These are phyloP conservation scores for Aldrovandia affinis DNA, from an alignment of 2,797 vertebrate genomes.

Conservation along the genomic window DNA sequence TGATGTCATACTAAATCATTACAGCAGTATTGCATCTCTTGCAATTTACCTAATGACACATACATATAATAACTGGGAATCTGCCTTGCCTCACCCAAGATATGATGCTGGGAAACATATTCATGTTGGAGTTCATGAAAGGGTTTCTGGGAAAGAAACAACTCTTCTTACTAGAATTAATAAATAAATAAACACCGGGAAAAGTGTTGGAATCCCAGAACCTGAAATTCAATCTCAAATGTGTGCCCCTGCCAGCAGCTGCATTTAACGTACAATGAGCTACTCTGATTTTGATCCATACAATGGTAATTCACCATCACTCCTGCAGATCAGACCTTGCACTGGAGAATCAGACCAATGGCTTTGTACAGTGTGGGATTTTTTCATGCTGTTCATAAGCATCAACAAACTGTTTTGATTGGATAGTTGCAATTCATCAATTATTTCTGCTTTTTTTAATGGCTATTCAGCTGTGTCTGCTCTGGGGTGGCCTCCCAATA, in stretches of 20 bases:
- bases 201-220: neutral
- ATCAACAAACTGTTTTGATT: neutral
- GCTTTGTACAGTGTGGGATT: neutral
- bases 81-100: neutral
- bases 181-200: neutral
- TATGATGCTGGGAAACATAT: no score
- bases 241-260: neutral
- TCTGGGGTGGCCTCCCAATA: neutral
- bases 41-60: neutral
- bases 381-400: neutral
- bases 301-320: neutral
- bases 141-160: neutral
- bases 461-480: neutral
- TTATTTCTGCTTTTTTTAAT: neutral
- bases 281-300: neutral
- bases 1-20: neutral
- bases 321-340: no score
- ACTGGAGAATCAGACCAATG: neutral
- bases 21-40: neutral
- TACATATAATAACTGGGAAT: neutral
- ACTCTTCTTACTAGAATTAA: neutral
- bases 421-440: neutral
- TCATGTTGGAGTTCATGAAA: neutral
- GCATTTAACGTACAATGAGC: neutral
- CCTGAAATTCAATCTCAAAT: neutral